Evolutionary conservation across 1,140 invertebrate genomes (phyloP).

Genomic region (Drosophila varians): DNA sequence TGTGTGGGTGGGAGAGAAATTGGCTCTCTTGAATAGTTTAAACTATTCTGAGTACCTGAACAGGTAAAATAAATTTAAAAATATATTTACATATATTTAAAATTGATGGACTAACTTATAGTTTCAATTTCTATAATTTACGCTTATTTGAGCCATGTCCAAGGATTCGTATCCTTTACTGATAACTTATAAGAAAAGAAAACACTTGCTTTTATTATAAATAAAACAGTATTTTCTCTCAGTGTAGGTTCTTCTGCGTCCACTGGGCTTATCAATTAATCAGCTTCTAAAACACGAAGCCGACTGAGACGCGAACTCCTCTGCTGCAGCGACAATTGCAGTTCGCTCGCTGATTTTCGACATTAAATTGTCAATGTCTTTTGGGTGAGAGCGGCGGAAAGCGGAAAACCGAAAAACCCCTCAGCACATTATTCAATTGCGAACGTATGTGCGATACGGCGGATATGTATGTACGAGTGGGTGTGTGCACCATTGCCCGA

Average conservation of each 20-base stretch:
- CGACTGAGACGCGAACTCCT: neutral
- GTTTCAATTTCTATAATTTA: no score
- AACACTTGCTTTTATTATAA: no score
- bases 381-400: slow-evolving; percentile 29
- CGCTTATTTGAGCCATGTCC: no score
- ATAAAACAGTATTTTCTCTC: neutral
- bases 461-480: slow-evolving; percentile 16
- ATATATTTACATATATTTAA: no score
- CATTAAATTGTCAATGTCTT: slow-evolving; percentile 38
- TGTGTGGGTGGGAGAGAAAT: slow-evolving; percentile 3
- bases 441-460: neutral
- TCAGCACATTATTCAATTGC: slow-evolving; percentile 53
- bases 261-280: slow-evolving; percentile 60
- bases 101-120: no score
- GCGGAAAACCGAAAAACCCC: slow-evolving; percentile 22
- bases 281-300: slow-evolving; percentile 24
- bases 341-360: slow-evolving; percentile 9
- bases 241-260: slow-evolving; percentile 2
- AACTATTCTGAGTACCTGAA: neutral
- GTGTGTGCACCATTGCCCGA: slow-evolving; percentile 56
- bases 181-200: no score
- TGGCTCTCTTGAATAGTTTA: neutral
- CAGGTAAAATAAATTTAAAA: no score
- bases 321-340: slow-evolving; percentile 40
- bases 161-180: no score